Conservation (phyloP, 1,140 invertebrate species). For the Capitella teleta region DNA sequence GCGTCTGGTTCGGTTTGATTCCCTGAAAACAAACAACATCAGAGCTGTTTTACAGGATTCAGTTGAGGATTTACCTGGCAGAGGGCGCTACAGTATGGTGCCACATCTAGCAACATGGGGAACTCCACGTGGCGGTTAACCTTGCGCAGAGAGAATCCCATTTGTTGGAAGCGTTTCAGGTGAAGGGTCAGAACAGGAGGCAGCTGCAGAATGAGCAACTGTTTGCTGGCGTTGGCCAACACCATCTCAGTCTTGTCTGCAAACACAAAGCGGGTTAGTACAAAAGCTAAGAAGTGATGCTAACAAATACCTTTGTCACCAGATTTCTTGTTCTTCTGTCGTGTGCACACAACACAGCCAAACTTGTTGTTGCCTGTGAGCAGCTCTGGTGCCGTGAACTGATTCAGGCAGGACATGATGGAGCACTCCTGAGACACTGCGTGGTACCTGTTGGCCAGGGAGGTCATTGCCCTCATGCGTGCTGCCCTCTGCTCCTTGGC, state of each 20-base stretch:
- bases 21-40: conserved; percentile 22
- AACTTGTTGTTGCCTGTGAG: conserved; percentile 86
- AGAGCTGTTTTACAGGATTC: no score
- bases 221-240: conserved; percentile 80
- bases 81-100: conserved; percentile 76
- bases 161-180: conserved; percentile 66
- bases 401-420: conserved; percentile 67
- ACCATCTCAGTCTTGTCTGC: conserved; percentile 55
- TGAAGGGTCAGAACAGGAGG: conserved; percentile 89
- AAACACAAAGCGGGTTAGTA: background rate
- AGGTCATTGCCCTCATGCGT: background rate
- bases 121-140: conserved; percentile 71
- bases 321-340: conserved; percentile 22
- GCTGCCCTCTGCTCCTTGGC: background rate
- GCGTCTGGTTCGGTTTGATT: conserved; percentile 27
- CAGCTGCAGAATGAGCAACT: conserved; percentile 77
- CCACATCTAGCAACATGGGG: conserved; percentile 70
- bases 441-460: conserved; percentile 50
- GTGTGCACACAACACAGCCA: conserved; percentile 67
- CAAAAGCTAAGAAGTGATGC: no score
- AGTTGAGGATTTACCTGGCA: conserved; percentile 50
- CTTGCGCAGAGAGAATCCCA: conserved; percentile 57
- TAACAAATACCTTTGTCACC: no score
- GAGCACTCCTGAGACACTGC: conserved; percentile 65
- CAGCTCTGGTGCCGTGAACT: conserved; percentile 79